These are phyloP conservation scores for Opisthocomus hoazin DNA, from an alignment of 2,113 vertebrate genomes.

Conservation along the genomic window DNA sequence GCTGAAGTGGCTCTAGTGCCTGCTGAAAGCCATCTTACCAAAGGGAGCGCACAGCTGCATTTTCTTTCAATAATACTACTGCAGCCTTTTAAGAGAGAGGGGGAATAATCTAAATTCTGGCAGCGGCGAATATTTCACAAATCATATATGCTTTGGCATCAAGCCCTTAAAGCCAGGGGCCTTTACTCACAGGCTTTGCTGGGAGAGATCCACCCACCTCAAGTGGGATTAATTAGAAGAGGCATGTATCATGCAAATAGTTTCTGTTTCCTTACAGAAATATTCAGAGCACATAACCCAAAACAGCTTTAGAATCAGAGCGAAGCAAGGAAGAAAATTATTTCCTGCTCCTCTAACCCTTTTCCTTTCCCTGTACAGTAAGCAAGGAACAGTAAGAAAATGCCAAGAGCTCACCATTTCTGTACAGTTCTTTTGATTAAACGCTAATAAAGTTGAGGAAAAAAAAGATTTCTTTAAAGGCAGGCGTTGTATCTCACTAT, in stretches of 20 bases:
- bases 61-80: slow-evolving; percentile 53
- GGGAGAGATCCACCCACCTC: slow-evolving; percentile 53
- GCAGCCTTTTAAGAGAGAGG: slow-evolving; percentile 12
- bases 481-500: not conserved
- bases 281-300: slow-evolving; percentile 54
- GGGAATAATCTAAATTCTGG: slow-evolving; percentile 17
- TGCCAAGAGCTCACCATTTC: not conserved
- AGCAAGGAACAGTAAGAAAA: not conserved
- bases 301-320: slow-evolving; percentile 53
- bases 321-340: slow-evolving; percentile 11
- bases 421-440: not conserved
- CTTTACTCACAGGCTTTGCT: slow-evolving; percentile 37
- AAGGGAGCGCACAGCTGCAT: not conserved
- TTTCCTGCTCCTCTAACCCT: slow-evolving; percentile 33
- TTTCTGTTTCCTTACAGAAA: slow-evolving; percentile 60
- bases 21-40: not conserved
- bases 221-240: slow-evolving; percentile 70
- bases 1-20: not conserved
- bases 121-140: slow-evolving; percentile 14
- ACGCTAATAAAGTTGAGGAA: not conserved
- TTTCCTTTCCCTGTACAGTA: not conserved
- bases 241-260: slow-evolving; percentile 43
- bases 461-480: not conserved
- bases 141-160: slow-evolving; percentile 44
- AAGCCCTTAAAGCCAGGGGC: slow-evolving; percentile 40